Evolutionary conservation across 2,888 invertebrate species (phyloP).

Genomic region (Drosophila neotestacea): DNA sequence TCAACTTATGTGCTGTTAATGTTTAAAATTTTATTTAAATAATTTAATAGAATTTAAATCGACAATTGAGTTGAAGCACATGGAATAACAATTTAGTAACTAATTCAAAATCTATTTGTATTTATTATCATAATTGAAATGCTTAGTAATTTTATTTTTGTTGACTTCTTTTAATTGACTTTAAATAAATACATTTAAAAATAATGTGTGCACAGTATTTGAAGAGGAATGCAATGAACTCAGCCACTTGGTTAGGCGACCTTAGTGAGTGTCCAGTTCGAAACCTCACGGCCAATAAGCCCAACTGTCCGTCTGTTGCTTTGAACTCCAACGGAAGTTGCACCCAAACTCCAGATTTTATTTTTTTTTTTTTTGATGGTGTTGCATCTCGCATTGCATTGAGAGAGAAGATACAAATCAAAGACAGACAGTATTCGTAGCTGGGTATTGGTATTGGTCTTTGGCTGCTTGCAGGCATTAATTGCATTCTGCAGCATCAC

Average conservation of each 20-base stretch:
- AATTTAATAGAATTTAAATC: too few relatives aligned
- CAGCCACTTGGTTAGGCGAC: neutral
- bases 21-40: too few relatives aligned
- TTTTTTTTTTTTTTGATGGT: constrained; percentile 6
- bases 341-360: constrained; percentile 4
- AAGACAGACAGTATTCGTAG: constrained; percentile 43
- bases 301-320: constrained; percentile 21
- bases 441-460: constrained; percentile 12
- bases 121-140: too few relatives aligned
- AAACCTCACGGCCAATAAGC: constrained; percentile 18
- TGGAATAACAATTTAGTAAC: too few relatives aligned
- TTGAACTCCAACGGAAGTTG: constrained; percentile 30
- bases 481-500: constrained; percentile 83
- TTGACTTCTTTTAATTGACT: too few relatives aligned
- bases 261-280: neutral
- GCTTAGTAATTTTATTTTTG: too few relatives aligned
- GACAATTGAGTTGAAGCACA: too few relatives aligned
- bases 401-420: constrained; percentile 60
- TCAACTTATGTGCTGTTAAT: too few relatives aligned
- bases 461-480: constrained; percentile 79
- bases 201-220: neutral
- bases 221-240: neutral
- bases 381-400: constrained; percentile 32
- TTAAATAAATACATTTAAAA: neutral
- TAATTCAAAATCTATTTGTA: too few relatives aligned